Base-by-base conservation (phyloP, 1,140 invertebrate genomes). In the Atta texana region DNA sequence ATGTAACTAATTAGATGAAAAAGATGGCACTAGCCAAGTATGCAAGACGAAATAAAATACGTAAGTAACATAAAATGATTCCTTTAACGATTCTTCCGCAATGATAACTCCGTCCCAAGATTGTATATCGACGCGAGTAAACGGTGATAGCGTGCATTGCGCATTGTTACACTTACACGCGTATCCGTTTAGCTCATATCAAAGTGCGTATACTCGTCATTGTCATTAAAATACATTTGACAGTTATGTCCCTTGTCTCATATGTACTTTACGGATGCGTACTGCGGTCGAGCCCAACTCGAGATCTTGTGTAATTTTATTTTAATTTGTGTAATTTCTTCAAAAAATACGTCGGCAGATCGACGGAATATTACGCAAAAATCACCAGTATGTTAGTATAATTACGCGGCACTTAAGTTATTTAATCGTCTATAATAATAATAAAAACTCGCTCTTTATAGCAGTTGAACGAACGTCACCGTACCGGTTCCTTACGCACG, bases 371-470 rank as follows among this genome's bases (percentile, higher is more conserved):
- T 77, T 44, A 59, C 72, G 61, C 12, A 86, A 86, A 90, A 88
- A 88, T 88, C n/a, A 66, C 44, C 28, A 63, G 18, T 69, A 64
- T 84, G 69, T 86, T 82, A 72, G 57, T 69, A 81, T 64, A 85
- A 91, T 90, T 90, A 88, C 64, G 59, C 28, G 39, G 72, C 51
- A n/a, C 14, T 34, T 39, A 57, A 81, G 75, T 74, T 78, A 72
- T 78, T 85, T 88, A 91, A 91, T 90, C 84, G 51, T n/a, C 61
- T 57, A 74, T 84, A 87, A 90, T 86, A 87, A 90, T 71, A 81
- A 85, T 85, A 87, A 80, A 87, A 86, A 86, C 55, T 49, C 51
- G n/a, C 55, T 76, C 51, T 71, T 76, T 64, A 76, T 76, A 63
- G 59, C 71, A 71, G 72, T 85, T 64, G 68, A 53, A 64, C 24